Evolutionary conservation across 2,888 invertebrate species (phyloP), one percentile per base, ranked within the genome.

Genomic region (Carabus problematicus): DNA sequence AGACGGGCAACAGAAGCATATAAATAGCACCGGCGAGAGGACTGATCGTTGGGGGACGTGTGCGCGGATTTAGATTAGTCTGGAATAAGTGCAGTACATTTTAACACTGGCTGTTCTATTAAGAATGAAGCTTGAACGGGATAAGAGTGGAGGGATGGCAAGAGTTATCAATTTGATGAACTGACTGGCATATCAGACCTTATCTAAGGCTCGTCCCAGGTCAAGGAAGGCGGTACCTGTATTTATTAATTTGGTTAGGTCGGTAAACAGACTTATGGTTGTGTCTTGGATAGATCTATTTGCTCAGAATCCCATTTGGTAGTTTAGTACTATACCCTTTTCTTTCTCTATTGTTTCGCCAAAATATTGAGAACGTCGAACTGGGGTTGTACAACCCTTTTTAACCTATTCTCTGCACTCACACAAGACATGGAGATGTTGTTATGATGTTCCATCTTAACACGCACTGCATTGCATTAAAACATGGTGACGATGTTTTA

Each of bases 1-100:
- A 41, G 7, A n/a, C 3, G 12, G 59, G 59, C 7, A 9, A 29
- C 16, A 55, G 55, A 7, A 55, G 11, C 18, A 19, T 18, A 18
- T 55, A 8, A 55, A 55, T 9, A 55, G 39, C 8, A 55, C 7
- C n/a, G 55, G 55, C 3, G 55, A 55, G 11, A 55, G 55, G 39
- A 55, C 18, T 11, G 14, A 16, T 3, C 54, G 6, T 18, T 54
- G 54, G 16, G 55, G 55, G 8, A 29, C 29, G 16, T 29, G 19
- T 8, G 55, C 55, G 8, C 9, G 1, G 39, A 55, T 19, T 18
- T 8, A 11, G 55, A 55, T 19, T 29, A 2, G 29, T 29, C 29
- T 29, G 29, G 29, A 29, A 29, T 29, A 29, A 29, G 29, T 29
- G 29, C 3, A 29, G 29, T 29, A 29, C 29, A 29, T 29, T 29